Base-by-base conservation (phyloP, 2,113 vertebrate genomes). In the Xyrauchen texanus region DNA sequence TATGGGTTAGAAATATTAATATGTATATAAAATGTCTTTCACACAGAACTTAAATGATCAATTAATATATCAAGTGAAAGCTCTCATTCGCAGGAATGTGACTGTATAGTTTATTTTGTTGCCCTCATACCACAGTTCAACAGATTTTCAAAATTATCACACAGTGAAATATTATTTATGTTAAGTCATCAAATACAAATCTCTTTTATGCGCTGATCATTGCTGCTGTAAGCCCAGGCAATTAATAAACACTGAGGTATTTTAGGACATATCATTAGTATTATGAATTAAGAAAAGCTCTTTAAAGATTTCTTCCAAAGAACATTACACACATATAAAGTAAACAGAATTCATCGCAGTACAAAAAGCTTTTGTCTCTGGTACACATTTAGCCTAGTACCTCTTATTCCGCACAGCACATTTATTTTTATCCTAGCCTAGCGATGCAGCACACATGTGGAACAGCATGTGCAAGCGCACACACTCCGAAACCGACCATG, bases 391-490 rank as follows among this genome's bases (percentile, higher is more conserved):
- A 46, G 76, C 57, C 13, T 46, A 21, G 47, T 42, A 3, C 45
- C 46, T 73, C 55, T 72, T 52, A 13, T 65, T 77, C 42, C 4
- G 34, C 46, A 52, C 61, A 15, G 16, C n/a, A 15, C n/a, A 55
- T 79, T 64, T 76, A 76, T 70, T 76, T 76, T 70, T 71, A 71
- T 49, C 66, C 13, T 53, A 9, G 52, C 10, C 65, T 5, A 34
- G 60, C 44, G 9, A 16, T 60, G 61, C 72, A 51, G 77, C 12
- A 61, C 61, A 78, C 72, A 71, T 67, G 78, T 76, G 66, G 52
- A 65, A 42, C 49, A 76, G 62, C 34, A 7, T 74, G 60, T 53
- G 21, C 73, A 63, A 45, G 15, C 57, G 55, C 16, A 44, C 45
- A 0, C 66, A 13, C 15, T 52, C 51, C 64, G 16, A 62, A 11